A percentile compares a stretch with the other conserved stretches of the same genome.
Conservation (phyloP, 2,797 vertebrate species). For the Geotrypetes seraphini region DNA sequence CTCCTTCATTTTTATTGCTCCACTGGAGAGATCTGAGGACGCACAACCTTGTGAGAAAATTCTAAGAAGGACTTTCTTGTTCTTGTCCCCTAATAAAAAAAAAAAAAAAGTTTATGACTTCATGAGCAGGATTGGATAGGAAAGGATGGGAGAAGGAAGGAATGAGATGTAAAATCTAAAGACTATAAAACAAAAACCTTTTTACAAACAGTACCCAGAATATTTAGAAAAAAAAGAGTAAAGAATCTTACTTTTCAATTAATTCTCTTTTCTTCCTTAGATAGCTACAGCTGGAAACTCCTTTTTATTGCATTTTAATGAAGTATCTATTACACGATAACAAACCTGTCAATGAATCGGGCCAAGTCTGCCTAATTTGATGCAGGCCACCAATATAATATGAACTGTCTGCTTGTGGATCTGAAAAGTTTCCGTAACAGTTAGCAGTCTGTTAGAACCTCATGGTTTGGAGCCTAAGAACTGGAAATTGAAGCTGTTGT, state of each 20-base stretch:
- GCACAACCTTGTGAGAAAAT: slow-evolving; percentile 19
- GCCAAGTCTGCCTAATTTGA: too few species aligned
- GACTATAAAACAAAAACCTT: slow-evolving; percentile 2
- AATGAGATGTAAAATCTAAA: slow-evolving; percentile 7
- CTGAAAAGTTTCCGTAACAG: too few species aligned
- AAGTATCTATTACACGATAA: too few species aligned
- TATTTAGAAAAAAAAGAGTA: slow-evolving; percentile 2
- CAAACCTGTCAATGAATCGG: too few species aligned
- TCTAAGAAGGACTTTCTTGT: slow-evolving; percentile 15
- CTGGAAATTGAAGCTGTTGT: too few species aligned
- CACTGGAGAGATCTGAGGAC: slow-evolving; percentile 34
- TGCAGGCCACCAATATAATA: too few species aligned
- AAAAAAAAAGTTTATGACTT: slow-evolving; percentile 30
- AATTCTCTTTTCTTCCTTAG: neutral
- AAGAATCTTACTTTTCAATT: slow-evolving; percentile 3
- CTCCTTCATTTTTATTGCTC: slow-evolving; percentile 39
- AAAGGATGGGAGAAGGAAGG: slow-evolving; percentile 16
- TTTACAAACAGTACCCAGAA: slow-evolving; percentile 3
- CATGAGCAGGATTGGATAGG: slow-evolving; percentile 19
- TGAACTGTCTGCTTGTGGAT: too few species aligned
- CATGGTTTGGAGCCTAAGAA: too few species aligned
- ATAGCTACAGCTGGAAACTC: too few species aligned
- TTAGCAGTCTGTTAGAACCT: too few species aligned
- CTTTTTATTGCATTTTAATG: too few species aligned
- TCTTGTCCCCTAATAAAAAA: slow-evolving; percentile 14